Base-by-base conservation (phyloP, 2,888 invertebrate species). In the Eudemis profundana region DNA sequence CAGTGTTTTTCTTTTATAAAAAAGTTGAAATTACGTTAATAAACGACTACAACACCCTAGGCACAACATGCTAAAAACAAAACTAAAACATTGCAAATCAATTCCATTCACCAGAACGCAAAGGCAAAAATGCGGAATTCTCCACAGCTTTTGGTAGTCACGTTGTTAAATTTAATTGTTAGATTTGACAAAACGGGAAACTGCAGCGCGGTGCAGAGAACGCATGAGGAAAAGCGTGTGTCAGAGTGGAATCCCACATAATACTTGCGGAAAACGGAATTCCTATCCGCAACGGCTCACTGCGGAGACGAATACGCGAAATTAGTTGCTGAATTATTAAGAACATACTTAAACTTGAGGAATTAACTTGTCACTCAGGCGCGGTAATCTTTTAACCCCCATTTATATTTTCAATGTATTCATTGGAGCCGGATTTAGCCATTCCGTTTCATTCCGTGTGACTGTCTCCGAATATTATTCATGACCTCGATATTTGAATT, bases 241-340 rank as follows among this genome's bases (percentile, higher is more conserved):
- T 50, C 49, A 50, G 15, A 15, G 49, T 29, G 29, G 29, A 50
- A 50, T 50, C 49, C 49, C 10, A 50, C 49, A 29, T 50, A 50
- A 50, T 33, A 50, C 47, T 47, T 33, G 33, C 12, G 12, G 10
- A 21, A 15, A 21, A 21, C 33, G 15, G 21, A 47, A 63, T 56
- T 50, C 23, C 21, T 4, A 17, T 4, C 33, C 14, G 10, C 42
- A 49, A 8, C 14, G 5, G 10, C 42, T 21, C 54, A 56, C 49
- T 56, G 49, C 40, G 15, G 36, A 14, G 8, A 38, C 7, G 33
- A 14, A 21, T 50, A 19, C 42, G 33, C 44, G 64, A 64, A 64
- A 64, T 64, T 59, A 59, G 50, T 27, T 36, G 5, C 49, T 51
- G 51, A 59, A 59, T 59, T 59, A 64, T 59, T 64, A 46, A 64